Evolutionary conservation across 2,888 invertebrate genomes (phyloP), one percentile per base, ranked within the genome.

Genomic region (Electrophaes corylata): DNA sequence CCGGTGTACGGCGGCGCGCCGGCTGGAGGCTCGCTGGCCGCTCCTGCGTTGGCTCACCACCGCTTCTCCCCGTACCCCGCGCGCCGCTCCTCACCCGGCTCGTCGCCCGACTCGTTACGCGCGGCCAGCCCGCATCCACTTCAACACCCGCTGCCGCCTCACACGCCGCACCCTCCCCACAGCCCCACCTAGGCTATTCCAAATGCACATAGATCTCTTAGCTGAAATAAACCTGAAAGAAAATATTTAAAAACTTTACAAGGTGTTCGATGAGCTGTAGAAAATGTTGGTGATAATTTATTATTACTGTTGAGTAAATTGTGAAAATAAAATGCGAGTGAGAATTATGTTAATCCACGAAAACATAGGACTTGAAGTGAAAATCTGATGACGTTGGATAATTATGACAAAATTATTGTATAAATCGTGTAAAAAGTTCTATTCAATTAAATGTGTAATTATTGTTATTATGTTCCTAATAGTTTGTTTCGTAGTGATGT

Each of bases 51-150:
- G 69, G 88, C 93, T 44, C 93, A 94, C 77, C 94, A 94, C 71
- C 89, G 94, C 63, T 94, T 93, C 79, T 93, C 94, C 4, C 94
- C 93, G 39, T 94, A 94, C 73, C 93, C 93, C 14, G 83, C 89
- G 20, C 84, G 91, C 5, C 84, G 90, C 16, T 72, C 86, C 0
- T 92, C 93, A 0, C 92, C 92, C 1, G 91, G 90, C 51, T 93
- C 94, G 3, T 94, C 94, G 8, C 94, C 94, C 23, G 94, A 94
- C 82, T 94, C 93, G 58, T 79, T 93, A 64, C 92, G 93, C 66
- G 93, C 93, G 66, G 84, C 84, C 54, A 88, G 88, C 70, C 89
- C 89, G 46, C 89, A 83, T 68, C 81, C 89, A 16, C 66, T 56
- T 19, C 79, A 84, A 56, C 84, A 78, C 62, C 68, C 82, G 31